Base-by-base conservation (phyloP, 2,888 invertebrate species). In the Hirtodrosophila histrioides region DNA sequence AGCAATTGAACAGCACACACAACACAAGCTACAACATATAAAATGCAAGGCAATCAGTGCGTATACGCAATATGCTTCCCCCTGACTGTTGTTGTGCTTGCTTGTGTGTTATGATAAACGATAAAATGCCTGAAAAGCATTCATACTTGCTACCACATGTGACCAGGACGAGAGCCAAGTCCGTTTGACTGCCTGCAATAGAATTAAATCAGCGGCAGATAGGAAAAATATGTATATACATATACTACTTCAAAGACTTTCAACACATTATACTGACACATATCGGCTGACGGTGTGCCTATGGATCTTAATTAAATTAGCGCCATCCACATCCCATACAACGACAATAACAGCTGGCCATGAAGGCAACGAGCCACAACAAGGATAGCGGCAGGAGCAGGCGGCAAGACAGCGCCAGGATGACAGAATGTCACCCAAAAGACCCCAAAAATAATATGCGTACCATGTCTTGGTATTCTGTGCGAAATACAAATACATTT, bases 231-330 rank as follows among this genome's bases (percentile, higher is more conserved):
- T 27, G 27, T 27, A 27, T 27, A 6, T 27, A 27, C 3, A 6
- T 3, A 0, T 2, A 6, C 1, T 41, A 64, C 63, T 78, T 70
- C 58, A 71, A 76, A 70, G 77, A 70, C 83, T 44, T 72, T 65
- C 63, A 65, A 57, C 83, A 88, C 83, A 84, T 84, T 80, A 77
- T 45, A 64, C 65, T 79, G 83, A 75, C 83, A 77, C 79, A 87
- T 82, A 78, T 82, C 71, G 79, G 41, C 58, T 48, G 75, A 43
- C 64, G 53, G 35, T 67, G 53, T 50, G 61, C 62, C 78, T 74
- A 60, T 61, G 62, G 56, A 33, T 64, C 76, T 88, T 88, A 84
- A 84, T 84, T 84, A 84, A 84, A 84, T 84, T 84, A 88, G 73
- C 63, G 69, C 63, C 31, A 39, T 40, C 46, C 48, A 12, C 49